phyloP scores from a whole-genome alignment of 2,797 vertebrate species.

The Molothrus aeneus region DNA sequence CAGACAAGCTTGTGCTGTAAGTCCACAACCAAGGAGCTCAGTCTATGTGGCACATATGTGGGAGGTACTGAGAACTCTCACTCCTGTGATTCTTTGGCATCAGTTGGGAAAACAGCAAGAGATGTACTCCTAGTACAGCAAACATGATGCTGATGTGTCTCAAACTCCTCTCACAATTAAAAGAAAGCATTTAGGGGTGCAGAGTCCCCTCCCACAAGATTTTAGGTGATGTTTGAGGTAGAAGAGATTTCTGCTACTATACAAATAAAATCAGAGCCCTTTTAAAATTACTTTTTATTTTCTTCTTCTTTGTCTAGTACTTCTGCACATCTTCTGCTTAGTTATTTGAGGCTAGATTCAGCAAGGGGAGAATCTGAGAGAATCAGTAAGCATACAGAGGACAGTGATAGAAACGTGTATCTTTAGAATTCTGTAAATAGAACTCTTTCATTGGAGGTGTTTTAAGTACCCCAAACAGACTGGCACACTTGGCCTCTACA shows the following conservation, averaged over 20 bases:
- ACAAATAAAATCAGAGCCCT: neutral
- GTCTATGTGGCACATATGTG: fast-evolving
- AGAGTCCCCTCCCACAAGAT: neutral
- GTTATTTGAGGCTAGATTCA: neutral
- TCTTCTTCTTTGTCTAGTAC: neutral
- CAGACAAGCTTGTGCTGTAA: neutral
- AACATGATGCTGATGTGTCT: neutral
- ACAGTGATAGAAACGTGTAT: neutral
- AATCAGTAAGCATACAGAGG: neutral
- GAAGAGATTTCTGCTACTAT: neutral
- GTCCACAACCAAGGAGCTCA: neutral
- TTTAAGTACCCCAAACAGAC: neutral
- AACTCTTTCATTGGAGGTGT: neutral
- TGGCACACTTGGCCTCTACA: neutral
- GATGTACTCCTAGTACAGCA: neutral
- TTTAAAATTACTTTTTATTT: neutral
- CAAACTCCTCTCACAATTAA: neutral
- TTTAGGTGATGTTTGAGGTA: neutral
- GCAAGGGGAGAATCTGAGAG: neutral
- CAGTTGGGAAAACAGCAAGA: neutral
- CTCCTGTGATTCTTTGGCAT: neutral
- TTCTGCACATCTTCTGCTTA: neutral
- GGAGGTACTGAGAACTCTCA: neutral
- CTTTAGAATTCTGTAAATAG: neutral
- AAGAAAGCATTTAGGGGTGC: neutral